A percentile compares a stretch with the other conserved stretches of the same genome.
Conservation (phyloP, 2,888 invertebrate genomes). For the Bugulina stolonifera region DNA sequence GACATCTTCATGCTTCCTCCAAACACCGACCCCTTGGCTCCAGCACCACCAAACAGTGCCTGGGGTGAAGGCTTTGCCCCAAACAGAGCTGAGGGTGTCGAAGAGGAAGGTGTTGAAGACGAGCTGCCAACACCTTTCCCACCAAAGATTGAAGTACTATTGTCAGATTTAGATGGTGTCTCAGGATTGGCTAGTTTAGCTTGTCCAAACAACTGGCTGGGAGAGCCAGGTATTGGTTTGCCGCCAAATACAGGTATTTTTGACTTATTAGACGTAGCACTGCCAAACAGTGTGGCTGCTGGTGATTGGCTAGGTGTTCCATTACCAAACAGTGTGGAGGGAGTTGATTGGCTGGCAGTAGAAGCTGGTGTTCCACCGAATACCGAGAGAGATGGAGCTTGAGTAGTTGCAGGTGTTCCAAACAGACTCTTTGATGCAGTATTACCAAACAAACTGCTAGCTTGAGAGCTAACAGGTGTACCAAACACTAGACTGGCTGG, state of each 20-base stretch:
- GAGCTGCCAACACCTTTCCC: no score
- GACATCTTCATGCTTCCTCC: neutral
- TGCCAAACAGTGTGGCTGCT: neutral
- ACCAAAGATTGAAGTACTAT: no score
- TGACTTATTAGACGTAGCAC: constrained; percentile 9
- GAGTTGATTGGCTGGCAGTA: neutral
- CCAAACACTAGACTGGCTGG: neutral
- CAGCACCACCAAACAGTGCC: neutral
- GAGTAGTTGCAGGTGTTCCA: neutral
- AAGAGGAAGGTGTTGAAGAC: neutral
- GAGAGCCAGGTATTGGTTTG: neutral
- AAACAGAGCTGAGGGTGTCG: neutral
- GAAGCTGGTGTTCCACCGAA: neutral
- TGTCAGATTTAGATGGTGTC: no score
- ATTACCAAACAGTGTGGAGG: neutral
- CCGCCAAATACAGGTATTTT: neutral
- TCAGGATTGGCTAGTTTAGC: no score
- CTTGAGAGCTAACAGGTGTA: neutral
- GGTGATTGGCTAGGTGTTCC: neutral
- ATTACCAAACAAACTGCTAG: neutral
- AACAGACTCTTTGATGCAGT: neutral
- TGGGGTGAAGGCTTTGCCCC: neutral
- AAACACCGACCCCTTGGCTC: neutral
- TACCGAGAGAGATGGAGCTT: neutral
- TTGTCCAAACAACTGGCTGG: neutral